These are phyloP conservation scores for Malurus elegans DNA, from an alignment of 2,113 vertebrate genomes.

Conservation along the genomic window DNA sequence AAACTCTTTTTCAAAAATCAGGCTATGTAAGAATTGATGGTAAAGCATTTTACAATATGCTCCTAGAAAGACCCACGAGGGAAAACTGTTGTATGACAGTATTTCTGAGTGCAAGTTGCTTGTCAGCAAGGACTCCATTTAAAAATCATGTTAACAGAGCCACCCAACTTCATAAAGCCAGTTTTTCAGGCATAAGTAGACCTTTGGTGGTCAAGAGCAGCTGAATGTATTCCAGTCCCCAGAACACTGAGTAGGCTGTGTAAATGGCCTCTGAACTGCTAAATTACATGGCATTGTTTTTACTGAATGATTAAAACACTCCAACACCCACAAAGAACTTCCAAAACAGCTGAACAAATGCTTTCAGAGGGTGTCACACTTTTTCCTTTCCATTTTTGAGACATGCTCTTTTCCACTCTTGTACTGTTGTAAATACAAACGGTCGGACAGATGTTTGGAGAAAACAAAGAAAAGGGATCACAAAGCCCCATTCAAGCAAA, in stretches of 20 bases:
- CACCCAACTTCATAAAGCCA: neutral
- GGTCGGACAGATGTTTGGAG: neutral
- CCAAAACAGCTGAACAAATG: conserved; percentile 42
- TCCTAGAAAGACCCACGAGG: neutral
- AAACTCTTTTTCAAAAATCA: neutral
- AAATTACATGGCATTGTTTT: conserved; percentile 59
- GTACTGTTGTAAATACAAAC: neutral
- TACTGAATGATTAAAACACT: conserved; percentile 56
- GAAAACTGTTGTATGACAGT: neutral
- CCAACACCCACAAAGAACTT: conserved; percentile 49
- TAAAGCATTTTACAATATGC: neutral
- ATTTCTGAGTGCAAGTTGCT: neutral
- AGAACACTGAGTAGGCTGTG: conserved; percentile 21
- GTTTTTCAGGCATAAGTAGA: neutral
- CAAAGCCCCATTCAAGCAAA: neutral
- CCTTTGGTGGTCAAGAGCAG: neutral
- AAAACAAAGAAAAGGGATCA: neutral
- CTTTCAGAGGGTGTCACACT: conserved; percentile 14
- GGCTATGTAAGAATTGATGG: neutral
- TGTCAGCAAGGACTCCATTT: neutral
- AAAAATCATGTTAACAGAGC: neutral
- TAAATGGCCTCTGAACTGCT: conserved; percentile 22
- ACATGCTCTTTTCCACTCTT: neutral
- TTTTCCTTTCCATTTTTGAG: conserved; percentile 62
- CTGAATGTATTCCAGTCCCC: neutral